Percentiles rank a stretch among this genome's conserved stretches.
These are phyloP conservation scores for Sterrhoptilus dennistouni DNA, from an alignment of 2,113 vertebrate species.

Conservation along the genomic window DNA sequence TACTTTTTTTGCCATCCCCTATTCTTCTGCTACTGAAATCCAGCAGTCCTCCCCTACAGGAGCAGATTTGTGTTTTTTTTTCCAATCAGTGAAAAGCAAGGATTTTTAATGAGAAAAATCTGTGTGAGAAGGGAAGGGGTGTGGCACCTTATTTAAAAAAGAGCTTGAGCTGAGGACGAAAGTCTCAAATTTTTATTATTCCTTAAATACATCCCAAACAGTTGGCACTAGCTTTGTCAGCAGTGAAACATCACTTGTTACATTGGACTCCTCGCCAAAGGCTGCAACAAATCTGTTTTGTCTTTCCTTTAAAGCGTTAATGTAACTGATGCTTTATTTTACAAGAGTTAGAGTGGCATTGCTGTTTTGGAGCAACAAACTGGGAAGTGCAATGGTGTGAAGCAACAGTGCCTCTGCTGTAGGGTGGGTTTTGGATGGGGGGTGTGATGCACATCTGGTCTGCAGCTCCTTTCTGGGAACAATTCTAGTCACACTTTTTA, in stretches of 20 bases:
- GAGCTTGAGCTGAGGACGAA: neutral
- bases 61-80: neutral
- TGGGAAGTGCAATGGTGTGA: neutral
- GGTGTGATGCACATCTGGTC: conserved; percentile 24
- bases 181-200: neutral
- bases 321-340: neutral
- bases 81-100: neutral
- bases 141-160: conserved; percentile 10
- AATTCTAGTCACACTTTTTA: neutral
- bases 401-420: neutral
- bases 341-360: neutral
- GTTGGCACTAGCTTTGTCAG: neutral
- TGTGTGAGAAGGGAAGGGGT: neutral
- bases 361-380: neutral
- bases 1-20: neutral
- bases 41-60: neutral
- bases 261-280: neutral
- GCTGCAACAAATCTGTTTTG: conserved; percentile 19
- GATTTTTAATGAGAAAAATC: neutral
- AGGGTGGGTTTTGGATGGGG: neutral
- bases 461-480: conserved; percentile 35
- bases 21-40: neutral
- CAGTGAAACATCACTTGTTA: neutral
- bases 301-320: conserved; percentile 28
- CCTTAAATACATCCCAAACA: neutral